Evolutionary conservation across 2,888 invertebrate genomes (phyloP).

Genomic region (Tubulanus polymorphus): DNA sequence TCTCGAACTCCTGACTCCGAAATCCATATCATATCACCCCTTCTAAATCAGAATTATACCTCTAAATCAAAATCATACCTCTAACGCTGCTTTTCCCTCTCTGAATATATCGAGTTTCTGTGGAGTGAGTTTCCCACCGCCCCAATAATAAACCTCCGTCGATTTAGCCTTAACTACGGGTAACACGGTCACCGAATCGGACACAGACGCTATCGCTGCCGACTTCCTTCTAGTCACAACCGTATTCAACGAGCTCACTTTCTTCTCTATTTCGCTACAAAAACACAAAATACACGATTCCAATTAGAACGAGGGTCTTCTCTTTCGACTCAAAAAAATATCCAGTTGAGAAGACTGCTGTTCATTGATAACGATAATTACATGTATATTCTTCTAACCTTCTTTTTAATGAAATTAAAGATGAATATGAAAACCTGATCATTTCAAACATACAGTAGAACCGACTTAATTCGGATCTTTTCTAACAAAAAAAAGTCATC

Average conservation of each 20-base stretch:
- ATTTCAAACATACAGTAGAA: no score
- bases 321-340: no score
- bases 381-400: no score
- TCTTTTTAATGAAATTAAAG: no score
- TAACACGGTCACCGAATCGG: constrained; percentile 38
- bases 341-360: no score
- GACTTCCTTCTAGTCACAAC: constrained; percentile 27
- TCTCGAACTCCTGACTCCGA: no score
- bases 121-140: constrained; percentile 48
- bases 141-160: constrained; percentile 51
- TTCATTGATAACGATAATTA: no score
- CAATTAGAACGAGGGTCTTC: no score
- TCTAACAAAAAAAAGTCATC: no score
- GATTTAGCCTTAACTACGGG: constrained; percentile 49
- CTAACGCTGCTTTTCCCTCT: constrained; percentile 42
- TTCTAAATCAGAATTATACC: background rate
- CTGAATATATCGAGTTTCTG: constrained; percentile 48
- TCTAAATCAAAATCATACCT: constrained; percentile 23
- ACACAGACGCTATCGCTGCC: constrained; percentile 27
- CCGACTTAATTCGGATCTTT: no score
- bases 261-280: constrained; percentile 30
- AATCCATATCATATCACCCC: no score
- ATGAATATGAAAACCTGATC: no score
- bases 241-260: constrained; percentile 43
- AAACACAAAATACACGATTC: constrained; percentile 1